A percentile compares a stretch with the other conserved stretches of the same genome.
Conservation (phyloP, 1,140 invertebrate genomes). For the Acromyrmex charruanus region DNA sequence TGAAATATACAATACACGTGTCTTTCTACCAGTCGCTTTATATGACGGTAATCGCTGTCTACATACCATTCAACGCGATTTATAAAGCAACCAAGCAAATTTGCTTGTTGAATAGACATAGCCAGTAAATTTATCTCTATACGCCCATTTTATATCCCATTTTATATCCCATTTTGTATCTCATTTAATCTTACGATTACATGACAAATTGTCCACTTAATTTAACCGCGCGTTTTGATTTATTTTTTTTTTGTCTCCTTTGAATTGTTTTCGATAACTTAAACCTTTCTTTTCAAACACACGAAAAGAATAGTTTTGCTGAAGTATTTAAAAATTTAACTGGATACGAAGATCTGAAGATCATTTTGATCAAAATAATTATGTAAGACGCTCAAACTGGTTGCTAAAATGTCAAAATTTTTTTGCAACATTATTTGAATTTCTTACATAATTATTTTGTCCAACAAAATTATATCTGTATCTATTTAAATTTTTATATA, state of each 20-base stretch:
- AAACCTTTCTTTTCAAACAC: neutral
- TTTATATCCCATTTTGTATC: neutral
- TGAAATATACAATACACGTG: constrained; percentile 3
- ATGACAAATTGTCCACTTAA: constrained; percentile 30
- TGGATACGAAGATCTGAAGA: too few relatives aligned
- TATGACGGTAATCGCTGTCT: constrained; percentile 17
- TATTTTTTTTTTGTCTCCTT: neutral
- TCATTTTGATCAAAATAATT: too few relatives aligned
- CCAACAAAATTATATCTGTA: too few relatives aligned
- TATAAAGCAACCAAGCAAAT: constrained; percentile 45
- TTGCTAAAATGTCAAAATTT: too few relatives aligned
- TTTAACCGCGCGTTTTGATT: constrained; percentile 14
- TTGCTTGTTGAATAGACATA: constrained; percentile 12
- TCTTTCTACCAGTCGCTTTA: constrained; percentile 16
- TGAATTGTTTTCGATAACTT: neutral
- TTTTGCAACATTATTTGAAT: too few relatives aligned
- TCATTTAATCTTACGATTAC: neutral
- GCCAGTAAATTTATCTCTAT: constrained; percentile 13
- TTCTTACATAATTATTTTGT: too few relatives aligned
- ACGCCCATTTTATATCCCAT: neutral
- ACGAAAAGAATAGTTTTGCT: too few relatives aligned
- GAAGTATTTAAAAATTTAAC: too few relatives aligned
- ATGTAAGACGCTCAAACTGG: too few relatives aligned
- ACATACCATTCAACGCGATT: constrained; percentile 29
- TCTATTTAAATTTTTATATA: too few relatives aligned